Evolutionary conservation across 2,113 vertebrate genomes (phyloP), one percentile per base, ranked within the genome.

Genomic region (Gasterosteus aculeatus): DNA sequence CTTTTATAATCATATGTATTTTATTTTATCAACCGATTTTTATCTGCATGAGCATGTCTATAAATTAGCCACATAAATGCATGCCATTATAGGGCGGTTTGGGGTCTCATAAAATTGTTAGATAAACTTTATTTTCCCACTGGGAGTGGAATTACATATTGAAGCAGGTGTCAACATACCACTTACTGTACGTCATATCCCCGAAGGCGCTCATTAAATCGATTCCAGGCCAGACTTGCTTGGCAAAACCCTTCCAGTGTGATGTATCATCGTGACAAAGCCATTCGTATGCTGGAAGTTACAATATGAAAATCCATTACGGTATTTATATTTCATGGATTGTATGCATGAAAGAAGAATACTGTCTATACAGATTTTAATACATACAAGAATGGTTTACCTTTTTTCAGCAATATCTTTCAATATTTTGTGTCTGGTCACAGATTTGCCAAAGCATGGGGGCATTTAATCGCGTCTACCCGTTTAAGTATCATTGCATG

Each of bases 391-490:
- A 31, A 68, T 4, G 10, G 41, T 9, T 62, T 65, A 69, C 18
- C 22, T 18, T 53, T 56, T 47, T 65, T 65, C 9, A 31, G 49
- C 8, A 9, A 35, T 31, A 58, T 65, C 67, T 75, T 7, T 41
- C 6, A 38, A 38, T 38, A 7, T 38, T 74, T 53, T 85, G 70
- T 72, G 73, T 72, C 26, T 84, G 74, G 57, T 81, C 53, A 62
- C 81, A 89, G 83, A 87, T 84, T 86, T 88, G 83, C 82, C 80
- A 83, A 79, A 76, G 85, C 87, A 83, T 63, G 26, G 31, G 76
- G 75, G 81, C 85, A 83, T 84, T 89, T 81, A 88, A 90, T 85
- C 78, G 79, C 14, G 69, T 85, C 74, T 75, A 65, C 64, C 77
- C 58, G 5, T 83, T 86, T 65, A 68, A 44, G 65, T 69, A 53